These are phyloP conservation scores for Caenorhabditis sulstoni DNA, from an alignment of 2,888 invertebrate genomes.

Conservation along the genomic window DNA sequence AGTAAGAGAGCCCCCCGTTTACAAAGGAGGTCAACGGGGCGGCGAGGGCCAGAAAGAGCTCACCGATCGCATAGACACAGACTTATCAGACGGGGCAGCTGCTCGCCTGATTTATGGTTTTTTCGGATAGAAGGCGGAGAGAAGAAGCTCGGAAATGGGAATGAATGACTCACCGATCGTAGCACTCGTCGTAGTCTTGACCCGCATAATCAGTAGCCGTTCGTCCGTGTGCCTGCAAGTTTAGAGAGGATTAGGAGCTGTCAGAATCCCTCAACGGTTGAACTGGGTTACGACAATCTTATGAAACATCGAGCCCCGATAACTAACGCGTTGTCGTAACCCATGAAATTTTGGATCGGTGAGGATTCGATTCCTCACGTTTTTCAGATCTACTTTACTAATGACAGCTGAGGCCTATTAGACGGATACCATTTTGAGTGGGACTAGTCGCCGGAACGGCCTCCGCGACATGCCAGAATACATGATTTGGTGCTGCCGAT, in stretches of 20 bases:
- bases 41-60: not conserved
- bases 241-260: too few species aligned
- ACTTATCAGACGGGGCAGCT: slow-evolving; percentile 16
- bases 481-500: slow-evolving; percentile 21
- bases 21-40: slow-evolving; percentile 14
- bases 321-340: too few species aligned
- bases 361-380: too few species aligned
- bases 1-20: slow-evolving; percentile 2
- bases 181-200: slow-evolving; percentile 56
- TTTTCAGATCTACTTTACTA: too few species aligned
- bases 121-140: not conserved
- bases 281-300: too few species aligned
- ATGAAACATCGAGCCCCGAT: too few species aligned
- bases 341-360: too few species aligned
- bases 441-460: slow-evolving; percentile 52
- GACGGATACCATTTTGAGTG: slow-evolving; percentile 39
- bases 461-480: slow-evolving; percentile 37
- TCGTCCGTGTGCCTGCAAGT: slow-evolving; percentile 55
- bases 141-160: not conserved
- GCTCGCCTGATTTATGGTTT: slow-evolving; percentile 35
- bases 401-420: too few species aligned
- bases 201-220: slow-evolving; percentile 51
- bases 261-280: too few species aligned
- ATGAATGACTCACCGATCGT: slow-evolving; percentile 42
- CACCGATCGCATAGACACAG: slow-evolving; percentile 12